Percentiles rank a stretch among this genome's conserved stretches.
phyloP scores from a whole-genome alignment of 2,888 invertebrate genomes.

The Limulus polyphemus region DNA sequence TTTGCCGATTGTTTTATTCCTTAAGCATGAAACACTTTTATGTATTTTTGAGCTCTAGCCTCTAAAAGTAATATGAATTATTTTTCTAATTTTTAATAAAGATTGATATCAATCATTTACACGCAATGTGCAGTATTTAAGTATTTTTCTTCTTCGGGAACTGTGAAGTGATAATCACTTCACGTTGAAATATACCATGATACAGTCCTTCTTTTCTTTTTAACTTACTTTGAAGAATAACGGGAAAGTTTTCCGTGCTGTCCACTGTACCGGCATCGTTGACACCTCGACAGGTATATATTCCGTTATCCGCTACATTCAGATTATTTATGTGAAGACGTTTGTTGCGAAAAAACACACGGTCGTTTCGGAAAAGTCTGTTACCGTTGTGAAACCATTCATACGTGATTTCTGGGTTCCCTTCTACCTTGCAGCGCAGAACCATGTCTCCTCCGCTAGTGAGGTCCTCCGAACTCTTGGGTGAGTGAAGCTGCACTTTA shows the following conservation, averaged over 20 bases:
- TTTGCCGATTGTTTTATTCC: too few species aligned
- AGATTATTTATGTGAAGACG: conserved; percentile 47
- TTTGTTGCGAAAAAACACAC: conserved; percentile 46
- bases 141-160: too few species aligned
- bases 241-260: conserved; percentile 43
- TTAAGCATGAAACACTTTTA: too few species aligned
- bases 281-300: conserved; percentile 56
- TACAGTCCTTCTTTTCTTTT: too few species aligned
- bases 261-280: conserved; percentile 51
- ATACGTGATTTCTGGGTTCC: conserved; percentile 51
- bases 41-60: too few species aligned
- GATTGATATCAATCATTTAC: too few species aligned
- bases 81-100: too few species aligned
- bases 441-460: conserved; percentile 43
- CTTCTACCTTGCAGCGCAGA: conserved; percentile 52
- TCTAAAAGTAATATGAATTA: too few species aligned
- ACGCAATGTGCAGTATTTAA: too few species aligned
- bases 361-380: conserved; percentile 46
- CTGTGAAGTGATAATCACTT: too few species aligned
- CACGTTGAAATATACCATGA: too few species aligned
- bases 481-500: conserved; percentile 46
- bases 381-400: conserved; percentile 55
- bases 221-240: conserved; percentile 43
- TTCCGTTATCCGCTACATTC: conserved; percentile 48
- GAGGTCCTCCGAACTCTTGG: conserved; percentile 42